Evolutionary conservation across 1,140 invertebrate genomes (phyloP), one percentile per base, ranked within the genome.

Genomic region (Apis dorsata): DNA sequence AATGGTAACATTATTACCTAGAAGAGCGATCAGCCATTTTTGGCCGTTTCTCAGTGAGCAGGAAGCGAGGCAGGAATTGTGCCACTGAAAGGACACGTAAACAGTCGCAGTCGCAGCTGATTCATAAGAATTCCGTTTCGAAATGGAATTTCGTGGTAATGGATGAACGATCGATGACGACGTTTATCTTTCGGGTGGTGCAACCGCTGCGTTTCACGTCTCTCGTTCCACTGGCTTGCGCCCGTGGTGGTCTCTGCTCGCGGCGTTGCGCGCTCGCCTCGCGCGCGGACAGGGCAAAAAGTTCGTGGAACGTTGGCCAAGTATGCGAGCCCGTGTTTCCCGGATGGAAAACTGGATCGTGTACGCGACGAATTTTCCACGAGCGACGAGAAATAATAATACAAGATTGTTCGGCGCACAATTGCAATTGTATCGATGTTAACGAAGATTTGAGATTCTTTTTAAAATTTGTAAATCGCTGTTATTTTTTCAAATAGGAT

Each of bases 171-270:
- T 75, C 72, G 55, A 51, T n/a, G 51, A 77, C 62, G 72, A 62
- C 72, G 72, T 75, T 75, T 75, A 51, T 63, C 60, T 24, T 65
- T 53, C 51, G 62, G 75, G 62, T 77, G 62, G 75, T 77, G 75
- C 62, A 77, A 66, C 63, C 63, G 51, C 51, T 34, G 75, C 34
- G 34, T 44, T 77, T 77, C 55, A 77, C 74, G 75, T 77, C 53
- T 77, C 53, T 53, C 75, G 75, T 77, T 77, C 75, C 75, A 77
- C 75, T 77, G 17, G 75, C 51, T 11, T 65, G 74, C 74, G 13
- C 75, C 49, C 34, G 49, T 17, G 75, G 75, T 66, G 62, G 62
- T 77, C 75, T 74, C 51, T 55, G 62, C 28, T n/a, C 34, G 28
- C n/a, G 34, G 34, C 49, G 69, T 19, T 28, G 51, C 49, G 49